Evolutionary conservation across 2,113 vertebrate genomes (phyloP), one percentile per base, ranked within the genome.

Genomic region (Gadus chalcogrammus): DNA sequence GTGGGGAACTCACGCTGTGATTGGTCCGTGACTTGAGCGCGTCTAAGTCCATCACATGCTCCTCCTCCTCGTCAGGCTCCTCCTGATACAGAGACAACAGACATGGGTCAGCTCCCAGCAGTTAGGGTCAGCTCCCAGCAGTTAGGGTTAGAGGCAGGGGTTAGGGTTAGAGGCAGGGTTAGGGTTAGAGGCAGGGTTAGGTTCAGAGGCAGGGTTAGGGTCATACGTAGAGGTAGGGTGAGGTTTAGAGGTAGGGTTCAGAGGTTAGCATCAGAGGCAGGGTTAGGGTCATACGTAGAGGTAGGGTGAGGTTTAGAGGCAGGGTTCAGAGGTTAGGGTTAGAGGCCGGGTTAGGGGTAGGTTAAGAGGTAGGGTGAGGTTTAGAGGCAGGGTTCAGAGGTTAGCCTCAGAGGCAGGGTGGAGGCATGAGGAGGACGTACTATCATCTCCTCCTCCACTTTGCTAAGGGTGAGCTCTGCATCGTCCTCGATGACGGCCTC

Each of bases 41-140:
- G 35, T 94, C 95, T 81, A 99, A 88, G 91, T 98, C 96, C 82
- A 98, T 91, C 69, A 93, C 91, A 58, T 93, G 85, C 64, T 93
- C 93, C 76, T 98, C 95, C 73, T 98, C 96, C 13, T 97, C 95
- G 1, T 96, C 96, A 6, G 93, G 92, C 76, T 97, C 95, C 79
- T 97, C 95, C 96, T 98, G 79, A 17, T 35, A 48, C 1, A 48
- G 42, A 48, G 42, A 48, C 9, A 48, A 48, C 9, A 48, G 42
- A 48, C 42, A 1, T 7, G 4, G 31, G 31, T 35, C 31, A 35
- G 31, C 31, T 35, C 42, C 8, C 42, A 48, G 11, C 48, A 38
- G 65, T 13, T 3, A 79, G 11, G 20, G 42, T 48, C 2, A 69
- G 16, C 17, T 20, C 20, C 20, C 20, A 20, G 20, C 20, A 20